Base-by-base conservation (phyloP, 2,888 invertebrate genomes). In the Thereva nobilitata region DNA sequence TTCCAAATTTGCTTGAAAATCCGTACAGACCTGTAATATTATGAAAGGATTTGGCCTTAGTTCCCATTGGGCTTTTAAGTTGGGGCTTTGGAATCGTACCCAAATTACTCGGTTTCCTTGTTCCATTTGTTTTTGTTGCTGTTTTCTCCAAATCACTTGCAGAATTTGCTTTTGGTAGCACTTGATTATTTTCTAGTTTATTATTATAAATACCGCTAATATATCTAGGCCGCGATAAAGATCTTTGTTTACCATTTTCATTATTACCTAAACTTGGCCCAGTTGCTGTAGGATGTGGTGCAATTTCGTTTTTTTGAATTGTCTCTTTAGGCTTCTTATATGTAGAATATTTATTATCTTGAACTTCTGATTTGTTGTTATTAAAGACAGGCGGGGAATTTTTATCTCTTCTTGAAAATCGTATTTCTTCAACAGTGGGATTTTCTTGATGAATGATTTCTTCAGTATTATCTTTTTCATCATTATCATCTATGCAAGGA, bases 31-130 rank as follows among this genome's bases (percentile, higher is more conserved):
- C 75, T 66, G 76, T 74, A 67, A 81, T 72, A 71, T 80, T 81
- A 68, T 80, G 79, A 74, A 80, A 79, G 34, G 80, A 81, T 68
- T 81, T 80, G 5, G 80, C 79, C 73, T 81, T 81, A 12, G 76
- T 76, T 50, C 80, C 80, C 79, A 81, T 79, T 4, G 80, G 79
- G 71, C 79, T 79, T 67, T 79, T 79, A 2, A 80, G 69, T 42
- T 78, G 55, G n/a, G 38, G 12, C 44, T 12, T 47, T 34, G 9
- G 50, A 63, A 63, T 23, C 23, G 23, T 23, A 23, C 23, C 23
- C 23, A 23, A 23, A 23, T 23, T 23, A 23, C 23, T 23, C 23
- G 23, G 23, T 23, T 50, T 57, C 8, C 41, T 56, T 42, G 12
- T 35, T 45, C 23, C 50, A 50, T 56, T 54, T 42, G 66, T 50